Base-by-base conservation (phyloP, 1,140 invertebrate species). In the Colletes latitarsis region DNA sequence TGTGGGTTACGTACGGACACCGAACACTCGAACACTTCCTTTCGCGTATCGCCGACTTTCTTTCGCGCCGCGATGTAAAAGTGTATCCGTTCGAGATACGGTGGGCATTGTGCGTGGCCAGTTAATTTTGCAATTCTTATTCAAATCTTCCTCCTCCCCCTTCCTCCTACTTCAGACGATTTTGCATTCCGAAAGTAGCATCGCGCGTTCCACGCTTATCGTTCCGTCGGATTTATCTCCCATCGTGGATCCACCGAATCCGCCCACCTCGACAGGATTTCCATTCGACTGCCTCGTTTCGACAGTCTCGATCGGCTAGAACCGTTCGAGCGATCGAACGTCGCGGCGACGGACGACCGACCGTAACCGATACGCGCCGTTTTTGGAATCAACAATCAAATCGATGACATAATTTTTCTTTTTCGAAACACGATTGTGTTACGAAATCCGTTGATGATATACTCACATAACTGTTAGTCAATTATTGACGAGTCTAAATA, bases 61-160 rank as follows among this genome's bases (percentile, higher is more conserved):
- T 84, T 84, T 66, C 86, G 30, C 15, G 64, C 8, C 68, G 43
- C 43, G 41, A 69, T 52, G 80, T 82, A 86, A 85, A 86, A 84
- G 79, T 30, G 46, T 86, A 43, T 66, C 66, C 53, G 53, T 52
- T 41, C 30, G n/a, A 67, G 63, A 63, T 55, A 21, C 52, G 17
- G 21, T 49, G 60, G 57, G 55, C 63, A 79, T 80, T 72, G 60
- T 77, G 63, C 71, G 72, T 77, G 77, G 74, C 80, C 60, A 74
- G 41, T 69, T 17, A 41, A 30, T 87, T 86, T 81, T 70, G 82
- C 79, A 84, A 88, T 57, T 77, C 71, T 68, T 63, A 86, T 86
- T 86, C 81, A 68, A 79, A 87, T 77, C 63, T 57, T 1, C 41
- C 2, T 2, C 30, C 30, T 0, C 30, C 30, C 30, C 2, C 30